Evolutionary conservation across 1,140 invertebrate genomes (phyloP).

Genomic region (Camponotus pennsylvanicus): DNA sequence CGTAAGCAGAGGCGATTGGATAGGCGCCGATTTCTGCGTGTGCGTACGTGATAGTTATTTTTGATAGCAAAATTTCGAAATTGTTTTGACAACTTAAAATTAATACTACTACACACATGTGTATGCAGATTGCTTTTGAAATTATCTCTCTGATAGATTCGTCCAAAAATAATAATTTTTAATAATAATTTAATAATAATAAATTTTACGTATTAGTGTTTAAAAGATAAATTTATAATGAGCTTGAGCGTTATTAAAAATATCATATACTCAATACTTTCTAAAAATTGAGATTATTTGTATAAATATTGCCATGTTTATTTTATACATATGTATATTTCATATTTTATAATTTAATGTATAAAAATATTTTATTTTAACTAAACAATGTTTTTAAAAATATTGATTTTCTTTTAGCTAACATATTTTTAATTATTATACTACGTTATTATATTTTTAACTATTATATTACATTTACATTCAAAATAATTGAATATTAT

Average conservation of each 20-base stretch:
- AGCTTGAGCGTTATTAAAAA: background rate
- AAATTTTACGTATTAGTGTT: too few relatives aligned
- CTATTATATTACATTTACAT: background rate
- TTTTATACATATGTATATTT: background rate
- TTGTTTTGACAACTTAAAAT: background rate
- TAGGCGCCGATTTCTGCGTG: slow-evolving; percentile 13
- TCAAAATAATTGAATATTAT: background rate
- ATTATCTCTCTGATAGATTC: background rate
- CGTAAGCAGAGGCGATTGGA: slow-evolving; percentile 43
- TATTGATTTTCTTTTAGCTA: background rate
- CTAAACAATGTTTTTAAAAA: background rate
- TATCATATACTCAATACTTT: background rate
- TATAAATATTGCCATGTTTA: too few relatives aligned
- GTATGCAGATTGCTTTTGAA: background rate
- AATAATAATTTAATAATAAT: too few relatives aligned
- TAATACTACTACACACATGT: background rate
- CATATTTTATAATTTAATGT: background rate
- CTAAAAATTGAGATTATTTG: background rate
- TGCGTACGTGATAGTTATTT: background rate
- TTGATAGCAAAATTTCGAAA: slow-evolving; percentile 52
- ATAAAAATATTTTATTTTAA: background rate
- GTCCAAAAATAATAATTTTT: background rate
- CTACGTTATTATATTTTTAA: background rate
- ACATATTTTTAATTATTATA: background rate
- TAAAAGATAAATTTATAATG: background rate